Base-by-base conservation (phyloP, 2,797 vertebrate species). In the Malacoctenus gilli region DNA sequence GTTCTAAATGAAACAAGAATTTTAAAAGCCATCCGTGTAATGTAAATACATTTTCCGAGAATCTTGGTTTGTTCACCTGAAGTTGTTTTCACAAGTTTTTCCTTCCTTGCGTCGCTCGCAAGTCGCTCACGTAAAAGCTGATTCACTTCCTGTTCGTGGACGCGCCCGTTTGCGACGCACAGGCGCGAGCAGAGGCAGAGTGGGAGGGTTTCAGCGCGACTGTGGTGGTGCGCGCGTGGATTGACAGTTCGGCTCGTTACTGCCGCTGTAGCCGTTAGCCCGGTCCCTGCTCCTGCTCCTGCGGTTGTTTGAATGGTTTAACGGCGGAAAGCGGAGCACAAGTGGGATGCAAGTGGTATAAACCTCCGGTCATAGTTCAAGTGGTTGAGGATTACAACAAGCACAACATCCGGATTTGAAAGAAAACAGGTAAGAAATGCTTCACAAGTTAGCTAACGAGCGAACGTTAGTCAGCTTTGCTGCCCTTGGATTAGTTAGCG, bases 401-500 rank as follows among this genome's bases (percentile, higher is more conserved):
- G 50, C 37, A 13, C 49, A 2, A 32, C 3, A 48, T 20, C 9
- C 21, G 34, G 35, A 18, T 31, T 8, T 13, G n/a, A 25, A n/a
- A 46, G 22, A 25, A n/a, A 46, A 25, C 34, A 69, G 87, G 86
- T 88, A 76, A 79, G 84, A 41, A 11, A 8, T 6, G 7, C 18
- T 0, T 42, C 56, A 34, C 40, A 64, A 42, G 3, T 0, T 2
- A n/a, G n/a, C n/a, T n/a, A n/a, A n/a, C 0, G 8, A n/a, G 63
- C 52, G 54, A 66, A 43, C 57, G 25, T 42, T 55, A 61, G 53
- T 48, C 68, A 46, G 75, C 51, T 66, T 39, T 49, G 14, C 61
- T 72, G 86, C 39, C 81, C 78, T 85, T 80, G 86, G 86, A 86
- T 89, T 88, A 88, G 83, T 82, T 78, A 77, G 79, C 73, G 54